Percentiles rank a stretch among this genome's conserved stretches.
phyloP scores from a whole-genome alignment of 2,113 vertebrate genomes.

The Oenanthe melanoleuca region DNA sequence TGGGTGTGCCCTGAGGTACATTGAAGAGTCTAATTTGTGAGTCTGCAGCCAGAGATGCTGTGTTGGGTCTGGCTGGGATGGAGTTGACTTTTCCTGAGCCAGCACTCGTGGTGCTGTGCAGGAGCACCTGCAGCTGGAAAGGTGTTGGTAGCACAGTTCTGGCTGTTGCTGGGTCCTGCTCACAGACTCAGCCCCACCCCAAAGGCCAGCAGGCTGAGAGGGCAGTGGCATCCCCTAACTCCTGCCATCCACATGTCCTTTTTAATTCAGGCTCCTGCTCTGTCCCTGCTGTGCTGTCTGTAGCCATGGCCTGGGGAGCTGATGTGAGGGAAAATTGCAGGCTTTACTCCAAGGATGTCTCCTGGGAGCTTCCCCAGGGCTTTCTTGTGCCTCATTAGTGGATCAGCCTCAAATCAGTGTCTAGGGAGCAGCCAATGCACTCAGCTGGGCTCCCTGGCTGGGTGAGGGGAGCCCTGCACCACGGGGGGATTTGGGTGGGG shows the following conservation, averaged over 20 bases:
- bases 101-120: not conserved
- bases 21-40: not conserved
- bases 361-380: not conserved
- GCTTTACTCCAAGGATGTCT: not conserved
- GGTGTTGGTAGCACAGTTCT: not conserved
- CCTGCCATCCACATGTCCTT: not conserved
- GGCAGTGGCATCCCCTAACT: not conserved
- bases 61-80: not conserved
- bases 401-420: not conserved
- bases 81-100: not conserved
- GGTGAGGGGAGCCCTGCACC: not conserved
- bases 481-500: not conserved
- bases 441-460: not conserved
- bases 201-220: not conserved
- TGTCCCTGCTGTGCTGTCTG: not conserved
- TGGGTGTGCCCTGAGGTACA: not conserved
- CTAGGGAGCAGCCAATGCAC: not conserved
- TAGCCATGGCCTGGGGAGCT: not conserved
- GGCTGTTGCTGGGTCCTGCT: not conserved
- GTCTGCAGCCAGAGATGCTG: not conserved
- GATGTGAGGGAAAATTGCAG: not conserved
- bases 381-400: not conserved
- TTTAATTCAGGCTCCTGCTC: not conserved
- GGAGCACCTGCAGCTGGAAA: no score
- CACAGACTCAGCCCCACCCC: fast-evolving